Evolutionary conservation across 2,797 vertebrate genomes (phyloP).

Genomic region (Squalus acanthias): DNA sequence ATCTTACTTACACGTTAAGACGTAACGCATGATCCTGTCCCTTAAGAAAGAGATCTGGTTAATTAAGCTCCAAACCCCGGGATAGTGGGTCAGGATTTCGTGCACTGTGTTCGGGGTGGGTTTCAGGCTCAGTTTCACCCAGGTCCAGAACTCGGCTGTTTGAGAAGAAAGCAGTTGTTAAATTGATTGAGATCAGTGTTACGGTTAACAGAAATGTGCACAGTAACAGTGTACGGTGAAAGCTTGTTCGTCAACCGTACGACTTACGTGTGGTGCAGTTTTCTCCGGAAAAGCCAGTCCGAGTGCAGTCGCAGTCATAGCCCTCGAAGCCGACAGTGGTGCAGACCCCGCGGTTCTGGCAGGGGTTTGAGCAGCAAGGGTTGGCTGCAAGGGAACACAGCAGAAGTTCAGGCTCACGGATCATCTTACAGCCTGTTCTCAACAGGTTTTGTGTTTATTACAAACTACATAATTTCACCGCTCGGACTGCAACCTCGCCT

Average conservation of each 20-base stretch:
- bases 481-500: not conserved
- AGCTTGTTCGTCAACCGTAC: not conserved
- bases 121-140: conserved; percentile 74
- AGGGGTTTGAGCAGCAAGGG: conserved; percentile 88
- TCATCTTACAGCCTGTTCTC: not conserved
- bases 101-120: conserved; percentile 82
- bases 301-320: conserved; percentile 90
- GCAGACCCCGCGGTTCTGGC: conserved; percentile 86
- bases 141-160: conserved; percentile 82
- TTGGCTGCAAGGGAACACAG: conserved; percentile 58
- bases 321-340: conserved; percentile 58
- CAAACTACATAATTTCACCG: not conserved
- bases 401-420: not conserved
- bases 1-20: conserved; percentile 81
- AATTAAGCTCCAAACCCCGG: conserved; percentile 82
- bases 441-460: not conserved
- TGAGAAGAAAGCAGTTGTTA: not conserved
- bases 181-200: not conserved
- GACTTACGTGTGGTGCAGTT: conserved; percentile 86
- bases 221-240: not conserved
- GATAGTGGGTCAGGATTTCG: conserved; percentile 89
- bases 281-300: conserved; percentile 80
- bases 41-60: conserved; percentile 81
- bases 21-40: conserved; percentile 82
- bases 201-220: not conserved